A percentile compares a stretch with the other conserved stretches of the same genome.
phyloP scores from a whole-genome alignment of 2,888 invertebrate species.

The Drosophila formosana region DNA sequence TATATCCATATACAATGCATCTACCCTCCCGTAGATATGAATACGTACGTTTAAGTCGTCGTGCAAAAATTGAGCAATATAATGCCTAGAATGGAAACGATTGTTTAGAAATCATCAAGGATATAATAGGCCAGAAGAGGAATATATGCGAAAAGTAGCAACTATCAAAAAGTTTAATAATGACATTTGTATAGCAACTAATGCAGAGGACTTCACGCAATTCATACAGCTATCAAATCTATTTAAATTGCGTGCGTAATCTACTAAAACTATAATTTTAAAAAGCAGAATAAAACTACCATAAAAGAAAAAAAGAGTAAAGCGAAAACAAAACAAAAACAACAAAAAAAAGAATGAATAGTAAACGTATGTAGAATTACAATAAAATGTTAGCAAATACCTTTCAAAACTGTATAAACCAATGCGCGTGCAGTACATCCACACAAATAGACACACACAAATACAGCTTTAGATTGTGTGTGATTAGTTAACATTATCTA shows the following conservation, averaged over 20 bases:
- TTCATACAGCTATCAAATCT: slow-evolving; percentile 17
- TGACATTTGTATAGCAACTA: slow-evolving; percentile 40
- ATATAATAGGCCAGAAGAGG: slow-evolving; percentile 17
- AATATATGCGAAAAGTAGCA: slow-evolving; percentile 33
- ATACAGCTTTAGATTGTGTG: slow-evolving; percentile 28
- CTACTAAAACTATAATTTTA: slow-evolving; percentile 41
- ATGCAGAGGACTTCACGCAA: slow-evolving; percentile 38
- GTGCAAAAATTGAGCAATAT: slow-evolving; percentile 36
- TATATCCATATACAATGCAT: slow-evolving; percentile 37
- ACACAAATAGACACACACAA: slow-evolving; percentile 2
- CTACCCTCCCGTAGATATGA: slow-evolving; percentile 20
- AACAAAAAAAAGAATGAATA: slow-evolving; percentile 8
- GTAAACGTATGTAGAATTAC: slow-evolving; percentile 44
- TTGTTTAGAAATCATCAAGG: neutral
- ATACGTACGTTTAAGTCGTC: slow-evolving; percentile 46
- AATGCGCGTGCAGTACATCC: slow-evolving; percentile 62
- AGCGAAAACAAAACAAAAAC: neutral
- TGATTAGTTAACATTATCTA: slow-evolving; percentile 72
- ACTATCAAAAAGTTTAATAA: slow-evolving; percentile 40
- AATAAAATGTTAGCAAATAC: slow-evolving; percentile 59
- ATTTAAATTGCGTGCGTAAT: slow-evolving; percentile 29
- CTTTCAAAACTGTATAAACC: slow-evolving; percentile 61
- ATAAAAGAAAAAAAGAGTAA: neutral
- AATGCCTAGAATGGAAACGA: slow-evolving; percentile 6
- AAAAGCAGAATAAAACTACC: slow-evolving; percentile 7